Base-by-base conservation (phyloP, 1,140 invertebrate genomes). In the Brachionus calyciflorus region DNA sequence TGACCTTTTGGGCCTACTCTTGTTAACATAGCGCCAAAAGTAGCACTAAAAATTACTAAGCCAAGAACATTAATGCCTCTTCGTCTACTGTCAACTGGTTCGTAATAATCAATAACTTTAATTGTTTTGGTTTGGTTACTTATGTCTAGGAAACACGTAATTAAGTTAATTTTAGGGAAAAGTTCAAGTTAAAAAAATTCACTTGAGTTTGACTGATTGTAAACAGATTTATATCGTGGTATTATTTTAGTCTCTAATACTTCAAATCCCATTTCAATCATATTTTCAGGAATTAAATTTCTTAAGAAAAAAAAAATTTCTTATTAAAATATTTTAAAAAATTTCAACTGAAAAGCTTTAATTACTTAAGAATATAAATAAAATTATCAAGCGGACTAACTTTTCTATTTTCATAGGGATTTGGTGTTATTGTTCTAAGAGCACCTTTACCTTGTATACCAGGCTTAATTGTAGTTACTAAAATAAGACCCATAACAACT, bases 381-480 rank as follows among this genome's bases (percentile, higher is more conserved):
- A 80, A 49, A 28, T 79, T 80, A 41, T 80, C 79, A 7, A 79
- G 37, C n/a, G 79, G 70, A n/a, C 41, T 79, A 2, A 75, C 78
- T 19, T 76, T 79, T 51, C 78, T 73, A 2, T 33, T 41, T 37
- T 33, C 40, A 24, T 44, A 28, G 10, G 46, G 53, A 6, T 63
- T 44, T n/a, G 37, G n/a, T 28, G 2, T 14, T 10, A 19, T 14
- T 0, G 14, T 48, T 19, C 17, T 14, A 46, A 44, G 17, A 9
- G 19, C 37, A 30, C 21, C 28, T 19, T 46, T 63, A 9, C 53
- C 28, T 19, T 26, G 24, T 17, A 28, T 14, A 48, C 86, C 86
- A 0, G 86, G 86, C 57, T 86, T 85, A 76, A 87, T 87, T 28
- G 81, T 77, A 9, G 83, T 73, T 1, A 87, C 86, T 6, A 87